phyloP scores from a whole-genome alignment of 2,888 invertebrate genomes.

The Apotomis betuletana region DNA sequence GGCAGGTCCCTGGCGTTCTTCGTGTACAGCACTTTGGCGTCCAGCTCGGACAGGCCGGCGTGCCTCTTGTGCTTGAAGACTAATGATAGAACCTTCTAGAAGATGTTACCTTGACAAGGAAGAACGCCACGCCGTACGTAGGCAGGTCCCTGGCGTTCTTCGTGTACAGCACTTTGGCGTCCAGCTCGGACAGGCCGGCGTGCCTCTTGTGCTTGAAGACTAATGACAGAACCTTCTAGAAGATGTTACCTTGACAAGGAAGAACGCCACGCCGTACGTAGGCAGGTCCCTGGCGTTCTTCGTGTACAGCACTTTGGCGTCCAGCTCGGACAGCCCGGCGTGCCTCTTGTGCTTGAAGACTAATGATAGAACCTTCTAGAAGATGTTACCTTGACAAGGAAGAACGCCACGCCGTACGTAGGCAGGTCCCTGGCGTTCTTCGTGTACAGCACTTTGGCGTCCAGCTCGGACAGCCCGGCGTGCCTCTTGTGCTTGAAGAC shows the following conservation, averaged over 20 bases:
- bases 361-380: background rate
- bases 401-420: conserved; percentile 99
- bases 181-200: conserved; percentile 92
- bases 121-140: conserved; percentile 99
- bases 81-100: background rate
- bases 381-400: conserved; percentile 92
- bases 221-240: background rate
- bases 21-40: conserved; percentile 98
- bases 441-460: conserved; percentile 98
- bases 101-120: conserved; percentile 92
- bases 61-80: conserved; percentile 89
- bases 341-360: conserved; percentile 89
- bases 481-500: conserved; percentile 89
- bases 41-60: conserved; percentile 92
- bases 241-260: conserved; percentile 92
- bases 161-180: conserved; percentile 98
- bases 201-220: conserved; percentile 89
- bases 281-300: conserved; percentile 96
- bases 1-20: conserved; percentile 96
- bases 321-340: conserved; percentile 92
- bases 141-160: conserved; percentile 96
- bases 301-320: conserved; percentile 98
- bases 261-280: conserved; percentile 99
- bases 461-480: conserved; percentile 92
- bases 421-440: conserved; percentile 96